Percentiles rank a stretch among this genome's conserved stretches.
phyloP scores from a whole-genome alignment of 2,888 invertebrate genomes.

The Anthophora plumipes region DNA sequence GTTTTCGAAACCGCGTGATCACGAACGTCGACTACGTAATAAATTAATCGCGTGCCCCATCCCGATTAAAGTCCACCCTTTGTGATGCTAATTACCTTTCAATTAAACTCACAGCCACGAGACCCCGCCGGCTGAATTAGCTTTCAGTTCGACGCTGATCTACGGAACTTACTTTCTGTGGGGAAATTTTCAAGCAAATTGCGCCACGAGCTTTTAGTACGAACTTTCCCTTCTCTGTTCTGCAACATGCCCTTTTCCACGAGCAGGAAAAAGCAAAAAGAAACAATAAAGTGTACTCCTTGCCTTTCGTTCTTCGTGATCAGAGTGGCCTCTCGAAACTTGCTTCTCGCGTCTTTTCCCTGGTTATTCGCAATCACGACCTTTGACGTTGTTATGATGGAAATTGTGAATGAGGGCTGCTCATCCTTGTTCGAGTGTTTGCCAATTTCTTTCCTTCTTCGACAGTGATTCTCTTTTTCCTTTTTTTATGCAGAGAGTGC shows the following conservation, averaged over 20 bases:
- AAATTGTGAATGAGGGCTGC: neutral
- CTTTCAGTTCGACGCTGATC: slow-evolving; percentile 43
- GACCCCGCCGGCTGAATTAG: slow-evolving; percentile 67
- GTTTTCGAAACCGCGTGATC: slow-evolving; percentile 15
- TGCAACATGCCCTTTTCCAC: neutral
- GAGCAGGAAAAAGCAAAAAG: neutral
- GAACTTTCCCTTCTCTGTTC: neutral
- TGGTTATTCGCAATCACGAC: slow-evolving; percentile 21
- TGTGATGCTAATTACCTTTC: slow-evolving; percentile 81
- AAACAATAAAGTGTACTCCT: slow-evolving; percentile 16
- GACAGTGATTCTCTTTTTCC: neutral
- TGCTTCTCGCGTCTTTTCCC: slow-evolving; percentile 26
- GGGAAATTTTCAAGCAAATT: slow-evolving; percentile 47
- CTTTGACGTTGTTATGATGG: slow-evolving; percentile 18
- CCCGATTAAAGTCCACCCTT: slow-evolving; percentile 67
- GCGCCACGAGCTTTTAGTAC: slow-evolving; percentile 29
- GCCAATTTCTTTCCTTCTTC: neutral
- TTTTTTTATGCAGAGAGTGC: neutral
- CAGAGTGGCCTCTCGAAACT: slow-evolving; percentile 42
- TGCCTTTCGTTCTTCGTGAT: slow-evolving; percentile 13
- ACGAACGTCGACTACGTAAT: slow-evolving; percentile 21
- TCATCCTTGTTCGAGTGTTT: neutral
- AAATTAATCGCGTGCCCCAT: slow-evolving; percentile 70
- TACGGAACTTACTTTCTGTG: slow-evolving; percentile 47
- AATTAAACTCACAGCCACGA: slow-evolving; percentile 75